Evolutionary conservation across 2,888 invertebrate genomes (phyloP).

Genomic region (Nomada flava): DNA sequence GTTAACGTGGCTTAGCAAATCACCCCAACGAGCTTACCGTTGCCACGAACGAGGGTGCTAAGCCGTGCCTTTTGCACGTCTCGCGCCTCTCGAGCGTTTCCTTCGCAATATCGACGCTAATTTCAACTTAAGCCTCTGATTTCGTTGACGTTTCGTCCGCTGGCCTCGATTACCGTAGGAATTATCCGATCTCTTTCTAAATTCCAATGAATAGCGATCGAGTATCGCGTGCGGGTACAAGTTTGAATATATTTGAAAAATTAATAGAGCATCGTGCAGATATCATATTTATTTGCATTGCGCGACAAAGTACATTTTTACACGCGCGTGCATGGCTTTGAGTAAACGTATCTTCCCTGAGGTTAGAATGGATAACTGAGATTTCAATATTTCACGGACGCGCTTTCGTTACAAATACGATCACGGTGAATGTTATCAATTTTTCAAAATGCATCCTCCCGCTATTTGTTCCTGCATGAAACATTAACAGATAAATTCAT

Average conservation of each 20-base stretch:
- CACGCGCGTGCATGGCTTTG: too few relatives aligned
- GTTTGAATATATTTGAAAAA: too few relatives aligned
- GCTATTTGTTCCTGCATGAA: background rate
- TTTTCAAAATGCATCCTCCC: background rate
- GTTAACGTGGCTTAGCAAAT: constrained; percentile 84
- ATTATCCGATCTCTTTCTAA: background rate
- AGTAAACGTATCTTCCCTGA: too few relatives aligned
- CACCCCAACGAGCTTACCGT: constrained; percentile 83
- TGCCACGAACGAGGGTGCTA: constrained; percentile 80
- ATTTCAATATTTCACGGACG: too few relatives aligned
- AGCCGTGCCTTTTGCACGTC: constrained; percentile 78
- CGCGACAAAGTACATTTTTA: too few relatives aligned
- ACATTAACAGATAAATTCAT: background rate
- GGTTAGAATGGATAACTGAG: too few relatives aligned
- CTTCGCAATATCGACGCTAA: constrained; percentile 65
- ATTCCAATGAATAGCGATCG: background rate
- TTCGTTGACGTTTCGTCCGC: background rate
- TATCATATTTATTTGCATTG: too few relatives aligned
- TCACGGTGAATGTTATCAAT: too few relatives aligned
- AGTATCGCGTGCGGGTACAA: too few relatives aligned
- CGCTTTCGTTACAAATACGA: too few relatives aligned
- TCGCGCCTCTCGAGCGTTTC: constrained; percentile 48
- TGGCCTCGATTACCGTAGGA: background rate
- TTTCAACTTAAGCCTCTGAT: constrained; percentile 51
- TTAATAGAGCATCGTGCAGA: too few relatives aligned